A percentile compares a stretch with the other conserved stretches of the same genome.
phyloP scores from a whole-genome alignment of 1,140 invertebrate species.

The Oryzaephilus surinamensis region DNA sequence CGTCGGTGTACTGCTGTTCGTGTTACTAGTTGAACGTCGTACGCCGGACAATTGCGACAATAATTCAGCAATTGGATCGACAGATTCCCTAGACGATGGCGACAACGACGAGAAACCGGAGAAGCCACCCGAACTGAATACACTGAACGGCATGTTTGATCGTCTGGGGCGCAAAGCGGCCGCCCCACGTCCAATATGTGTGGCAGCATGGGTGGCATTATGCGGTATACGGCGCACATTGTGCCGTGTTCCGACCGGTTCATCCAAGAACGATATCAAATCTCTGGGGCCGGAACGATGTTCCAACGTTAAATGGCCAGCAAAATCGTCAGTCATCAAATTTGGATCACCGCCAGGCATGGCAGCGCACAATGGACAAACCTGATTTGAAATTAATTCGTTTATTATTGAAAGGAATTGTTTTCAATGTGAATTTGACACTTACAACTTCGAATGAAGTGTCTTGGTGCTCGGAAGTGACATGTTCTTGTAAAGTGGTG shows the following conservation, averaged over 20 bases:
- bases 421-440: too few relatives aligned
- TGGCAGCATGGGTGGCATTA: constrained; percentile 46
- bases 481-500: constrained; percentile 82
- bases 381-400: constrained; percentile 37
- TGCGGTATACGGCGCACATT: constrained; percentile 78
- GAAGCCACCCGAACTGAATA: constrained; percentile 55
- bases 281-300: constrained; percentile 80
- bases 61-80: constrained; percentile 90
- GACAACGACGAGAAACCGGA: constrained; percentile 69
- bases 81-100: constrained; percentile 76
- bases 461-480: constrained; percentile 78
- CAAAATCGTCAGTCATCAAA: constrained; percentile 95
- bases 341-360: constrained; percentile 94
- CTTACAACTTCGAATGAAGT: constrained; percentile 75
- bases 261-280: constrained; percentile 82
- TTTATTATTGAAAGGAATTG: background rate
- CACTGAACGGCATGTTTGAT: constrained; percentile 72
- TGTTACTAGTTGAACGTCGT: constrained; percentile 51
- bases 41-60: constrained; percentile 83
- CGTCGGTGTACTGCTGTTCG: constrained; percentile 49
- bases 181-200: constrained; percentile 38
- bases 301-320: constrained; percentile 88
- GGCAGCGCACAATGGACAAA: constrained; percentile 94
- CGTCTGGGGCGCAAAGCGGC: constrained; percentile 55
- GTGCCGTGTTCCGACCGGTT: constrained; percentile 56